Base-by-base conservation (phyloP, 2,888 invertebrate genomes). In the Chrysolina oricalcia region DNA sequence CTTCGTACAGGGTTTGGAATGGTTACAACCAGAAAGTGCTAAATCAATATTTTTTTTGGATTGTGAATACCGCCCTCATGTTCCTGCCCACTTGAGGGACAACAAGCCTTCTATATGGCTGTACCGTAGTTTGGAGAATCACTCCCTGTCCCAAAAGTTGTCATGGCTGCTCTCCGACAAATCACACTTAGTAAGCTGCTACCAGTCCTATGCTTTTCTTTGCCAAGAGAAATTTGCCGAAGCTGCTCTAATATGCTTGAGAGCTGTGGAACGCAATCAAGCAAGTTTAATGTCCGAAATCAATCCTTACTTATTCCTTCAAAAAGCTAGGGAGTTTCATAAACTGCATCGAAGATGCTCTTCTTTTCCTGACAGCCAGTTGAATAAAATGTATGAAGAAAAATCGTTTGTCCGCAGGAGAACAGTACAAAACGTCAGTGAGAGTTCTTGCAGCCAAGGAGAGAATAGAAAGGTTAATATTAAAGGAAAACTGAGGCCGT, bases 181-280 rank as follows among this genome's bases (percentile, higher is more conserved):
- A 80, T 90, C 91, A 73, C 91, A 93, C 82, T 85, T 93, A 63
- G 87, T 90, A 53, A 89, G 90, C 35, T 93, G 92, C 82, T 92
- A 93, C 79, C 89, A 89, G 76, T 85, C 90, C 67, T 89, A 90
- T 84, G 92, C 93, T 19, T 93, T 91, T 86, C 86, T 93, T 72
- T 90, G 91, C 64, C 92, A 92, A 83, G 90, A 91, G 79, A 88
- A 89, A 73, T 92, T 92, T 85, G 90, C 92, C 15, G 92, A 92
- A 82, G 92, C 92, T 2, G 89, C 92, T 2, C 88, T 93, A 53
- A 91, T 93, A 48, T 93, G 93, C 82, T 87, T 93, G 59, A 90
- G 91, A 81, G 92, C 93, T 23, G 90, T 93, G 0, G 93, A 93
- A 87, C 88, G 91, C 67, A 92, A 92, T 85, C 92, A 92, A 82